Conservation (phyloP, 1,140 invertebrate genomes). For the Ips typographus region DNA sequence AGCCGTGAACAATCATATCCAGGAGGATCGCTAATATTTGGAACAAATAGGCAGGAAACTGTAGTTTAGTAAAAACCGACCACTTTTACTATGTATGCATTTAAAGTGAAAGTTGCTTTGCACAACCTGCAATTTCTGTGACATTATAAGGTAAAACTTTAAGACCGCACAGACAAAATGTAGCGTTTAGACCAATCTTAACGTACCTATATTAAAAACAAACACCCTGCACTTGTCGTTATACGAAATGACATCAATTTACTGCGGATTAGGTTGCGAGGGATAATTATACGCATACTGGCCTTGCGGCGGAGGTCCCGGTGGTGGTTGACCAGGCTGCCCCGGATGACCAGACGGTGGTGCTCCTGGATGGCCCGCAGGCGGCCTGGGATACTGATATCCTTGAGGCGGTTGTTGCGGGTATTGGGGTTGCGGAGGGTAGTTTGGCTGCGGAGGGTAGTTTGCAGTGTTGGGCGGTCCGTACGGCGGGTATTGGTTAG, state of each 20-base stretch:
- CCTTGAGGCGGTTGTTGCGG: slow-evolving; percentile 45
- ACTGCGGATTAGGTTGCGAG: slow-evolving; percentile 49
- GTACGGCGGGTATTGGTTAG: slow-evolving; percentile 45
- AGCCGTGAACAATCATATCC: no score
- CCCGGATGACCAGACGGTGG: slow-evolving; percentile 10
- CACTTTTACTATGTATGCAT: no score
- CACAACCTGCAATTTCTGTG: no score
- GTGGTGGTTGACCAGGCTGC: slow-evolving; percentile 43
- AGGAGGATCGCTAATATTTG: no score
- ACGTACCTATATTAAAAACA: no score
- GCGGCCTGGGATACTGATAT: slow-evolving; percentile 48
- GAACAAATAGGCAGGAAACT: no score
- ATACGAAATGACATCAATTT: slow-evolving; percentile 15
- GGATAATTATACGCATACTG: slow-evolving; percentile 51
- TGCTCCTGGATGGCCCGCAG: slow-evolving; percentile 10
- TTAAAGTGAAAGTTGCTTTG: no score
- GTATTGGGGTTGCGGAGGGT: slow-evolving; percentile 51
- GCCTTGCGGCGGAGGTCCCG: slow-evolving; percentile 48
- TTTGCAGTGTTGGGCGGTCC: slow-evolving; percentile 44
- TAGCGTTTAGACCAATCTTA: no score
- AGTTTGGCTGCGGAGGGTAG: slow-evolving; percentile 50
- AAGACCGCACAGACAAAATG: no score
- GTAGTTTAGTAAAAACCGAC: no score
- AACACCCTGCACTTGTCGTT: no score
- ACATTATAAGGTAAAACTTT: no score